Percentiles rank a stretch among this genome's conserved stretches.
Evolutionary conservation across 2,888 invertebrate species (phyloP).

Genomic region (Watsonalla binaria): DNA sequence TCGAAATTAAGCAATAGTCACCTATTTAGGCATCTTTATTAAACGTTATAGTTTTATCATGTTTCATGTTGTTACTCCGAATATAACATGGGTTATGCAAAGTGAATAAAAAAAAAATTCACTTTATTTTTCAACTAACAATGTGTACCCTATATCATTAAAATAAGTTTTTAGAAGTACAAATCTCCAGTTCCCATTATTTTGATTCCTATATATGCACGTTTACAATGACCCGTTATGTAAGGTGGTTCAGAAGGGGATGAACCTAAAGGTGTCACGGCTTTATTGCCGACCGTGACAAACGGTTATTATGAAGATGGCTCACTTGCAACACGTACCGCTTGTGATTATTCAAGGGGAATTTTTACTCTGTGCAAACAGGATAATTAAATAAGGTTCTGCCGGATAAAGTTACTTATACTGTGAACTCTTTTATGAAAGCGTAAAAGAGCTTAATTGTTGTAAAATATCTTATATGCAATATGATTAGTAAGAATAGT

Average conservation of each 20-base stretch:
- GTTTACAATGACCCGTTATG: conserved; percentile 33
- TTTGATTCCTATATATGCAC: conserved; percentile 25
- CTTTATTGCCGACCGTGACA: conserved; percentile 50
- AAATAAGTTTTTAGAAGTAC: too few species aligned
- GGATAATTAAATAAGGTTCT: background rate
- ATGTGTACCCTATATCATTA: too few species aligned
- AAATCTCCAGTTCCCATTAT: conserved; percentile 13
- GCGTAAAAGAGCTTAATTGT: background rate
- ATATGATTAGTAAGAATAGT: too few species aligned
- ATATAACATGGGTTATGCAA: too few species aligned
- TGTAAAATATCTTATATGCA: too few species aligned
- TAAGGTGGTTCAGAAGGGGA: conserved; percentile 11
- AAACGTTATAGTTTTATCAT: too few species aligned
- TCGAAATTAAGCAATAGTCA: too few species aligned
- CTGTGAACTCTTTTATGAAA: background rate
- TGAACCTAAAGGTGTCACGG: conserved; percentile 17
- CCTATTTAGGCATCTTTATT: too few species aligned
- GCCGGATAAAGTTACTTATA: background rate
- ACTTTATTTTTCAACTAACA: too few species aligned
- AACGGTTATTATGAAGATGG: conserved; percentile 50
- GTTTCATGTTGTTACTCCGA: too few species aligned
- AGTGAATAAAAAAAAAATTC: too few species aligned
- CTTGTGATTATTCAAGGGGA: background rate
- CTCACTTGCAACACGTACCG: conserved; percentile 38
- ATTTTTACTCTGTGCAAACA: background rate